phyloP scores from a whole-genome alignment of 2,797 vertebrate species.

The Silurus aristotelis region DNA sequence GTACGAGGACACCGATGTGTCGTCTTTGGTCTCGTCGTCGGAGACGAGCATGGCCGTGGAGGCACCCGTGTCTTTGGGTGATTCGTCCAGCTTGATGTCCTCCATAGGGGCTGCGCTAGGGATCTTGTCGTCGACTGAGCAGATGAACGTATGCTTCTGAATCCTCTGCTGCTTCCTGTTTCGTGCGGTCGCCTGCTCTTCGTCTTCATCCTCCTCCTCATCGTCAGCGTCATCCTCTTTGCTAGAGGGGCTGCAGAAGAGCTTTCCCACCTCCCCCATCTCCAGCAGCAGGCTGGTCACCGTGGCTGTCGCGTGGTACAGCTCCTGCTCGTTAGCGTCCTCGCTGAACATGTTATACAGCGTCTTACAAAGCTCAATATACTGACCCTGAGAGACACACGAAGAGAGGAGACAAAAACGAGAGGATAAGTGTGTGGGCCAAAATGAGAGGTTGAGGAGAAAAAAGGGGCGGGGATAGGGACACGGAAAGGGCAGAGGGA shows the following conservation, averaged over 20 bases:
- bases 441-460: neutral
- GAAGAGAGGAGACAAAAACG: neutral
- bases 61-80: slow-evolving; percentile 84
- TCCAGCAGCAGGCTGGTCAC: slow-evolving; percentile 95
- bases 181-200: slow-evolving; percentile 29
- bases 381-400: slow-evolving; percentile 82
- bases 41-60: slow-evolving; percentile 93
- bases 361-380: slow-evolving; percentile 96
- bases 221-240: slow-evolving; percentile 65
- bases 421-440: neutral
- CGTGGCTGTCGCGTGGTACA: slow-evolving; percentile 93
- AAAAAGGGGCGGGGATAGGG: neutral
- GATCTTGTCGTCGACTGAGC: slow-evolving; percentile 48
- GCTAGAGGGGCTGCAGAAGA: slow-evolving; percentile 72
- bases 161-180: slow-evolving; percentile 49
- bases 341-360: slow-evolving; percentile 99
- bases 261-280: slow-evolving; percentile 95
- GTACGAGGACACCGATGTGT: slow-evolving; percentile 96
- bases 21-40: slow-evolving; percentile 93
- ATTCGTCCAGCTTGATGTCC: slow-evolving; percentile 93
- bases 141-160: slow-evolving; percentile 60
- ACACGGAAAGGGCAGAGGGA: neutral
- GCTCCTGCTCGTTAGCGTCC: slow-evolving; percentile 90
- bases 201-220: slow-evolving; percentile 51
- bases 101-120: slow-evolving; percentile 77